phyloP scores from a whole-genome alignment of 2,888 invertebrate species.

The Mesoligia furuncula region DNA sequence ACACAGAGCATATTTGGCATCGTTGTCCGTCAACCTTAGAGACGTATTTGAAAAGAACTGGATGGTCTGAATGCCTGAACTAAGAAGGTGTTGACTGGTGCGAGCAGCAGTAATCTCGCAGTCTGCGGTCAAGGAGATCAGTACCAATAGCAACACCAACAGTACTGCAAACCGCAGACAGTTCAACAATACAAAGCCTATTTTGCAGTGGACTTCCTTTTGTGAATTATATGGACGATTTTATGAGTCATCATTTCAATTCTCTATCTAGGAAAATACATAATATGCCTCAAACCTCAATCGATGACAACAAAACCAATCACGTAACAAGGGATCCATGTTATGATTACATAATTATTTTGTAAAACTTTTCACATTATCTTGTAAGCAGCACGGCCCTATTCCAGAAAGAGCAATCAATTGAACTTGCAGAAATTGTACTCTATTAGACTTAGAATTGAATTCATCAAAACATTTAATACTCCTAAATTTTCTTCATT shows the following conservation, averaged over 20 bases:
- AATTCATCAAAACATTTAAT: background rate
- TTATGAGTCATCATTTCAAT: constrained; percentile 23
- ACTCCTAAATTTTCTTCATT: no score
- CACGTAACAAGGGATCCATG: background rate
- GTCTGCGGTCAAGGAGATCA: constrained; percentile 44
- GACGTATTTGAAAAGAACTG: constrained; percentile 23
- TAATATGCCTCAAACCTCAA: constrained; percentile 9
- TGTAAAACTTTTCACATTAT: background rate
- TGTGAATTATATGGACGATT: constrained; percentile 30
- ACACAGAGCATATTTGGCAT: constrained; percentile 28
- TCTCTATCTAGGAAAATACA: constrained; percentile 4
- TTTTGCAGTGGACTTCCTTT: constrained; percentile 43
- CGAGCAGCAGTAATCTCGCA: constrained; percentile 26
- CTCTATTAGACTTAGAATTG: background rate
- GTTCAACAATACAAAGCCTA: constrained; percentile 42
- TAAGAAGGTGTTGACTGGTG: constrained; percentile 9
- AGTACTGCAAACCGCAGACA: constrained; percentile 54
- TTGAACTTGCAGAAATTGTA: background rate
- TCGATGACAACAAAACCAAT: background rate
- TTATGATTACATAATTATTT: background rate
- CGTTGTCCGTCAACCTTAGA: constrained; percentile 15
- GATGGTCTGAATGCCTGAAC: constrained; percentile 17
- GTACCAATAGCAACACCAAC: constrained; percentile 21
- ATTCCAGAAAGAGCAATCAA: no score
- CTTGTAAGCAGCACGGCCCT: background rate